These are phyloP conservation scores for Loriculus beryllinus DNA, from an alignment of 2,797 vertebrate species.

Conservation along the genomic window DNA sequence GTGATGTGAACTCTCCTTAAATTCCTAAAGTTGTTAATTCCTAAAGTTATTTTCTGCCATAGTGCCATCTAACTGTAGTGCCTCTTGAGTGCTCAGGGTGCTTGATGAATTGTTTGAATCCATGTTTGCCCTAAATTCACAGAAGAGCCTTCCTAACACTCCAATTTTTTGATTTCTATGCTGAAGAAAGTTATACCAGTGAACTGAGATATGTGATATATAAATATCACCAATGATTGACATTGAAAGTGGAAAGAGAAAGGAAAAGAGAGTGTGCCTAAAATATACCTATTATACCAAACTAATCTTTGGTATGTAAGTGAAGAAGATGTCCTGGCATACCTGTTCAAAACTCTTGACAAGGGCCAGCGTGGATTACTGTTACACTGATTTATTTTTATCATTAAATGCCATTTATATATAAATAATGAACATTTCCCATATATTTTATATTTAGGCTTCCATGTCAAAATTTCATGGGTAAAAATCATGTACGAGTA, in stretches of 20 bases:
- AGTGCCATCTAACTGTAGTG: not conserved
- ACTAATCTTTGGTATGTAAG: not conserved
- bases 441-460: not conserved
- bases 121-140: not conserved
- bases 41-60: not conserved
- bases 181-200: not conserved
- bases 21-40: not conserved
- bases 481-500: not conserved
- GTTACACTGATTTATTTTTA: not conserved
- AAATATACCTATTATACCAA: not conserved
- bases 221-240: not conserved
- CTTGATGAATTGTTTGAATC: not conserved
- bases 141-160: not conserved
- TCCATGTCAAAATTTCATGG: not conserved
- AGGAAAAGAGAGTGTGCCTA: not conserved
- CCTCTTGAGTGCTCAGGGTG: not conserved
- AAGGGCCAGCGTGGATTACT: not conserved
- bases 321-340: not conserved
- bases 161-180: not conserved
- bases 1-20: not conserved
- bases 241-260: not conserved
- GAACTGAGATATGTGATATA: not conserved
- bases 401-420: not conserved
- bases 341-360: not conserved
- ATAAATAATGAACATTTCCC: not conserved